Evolutionary conservation across 2,797 vertebrate species (phyloP), one percentile per base, ranked within the genome.

Genomic region (Serranus cabrilla): DNA sequence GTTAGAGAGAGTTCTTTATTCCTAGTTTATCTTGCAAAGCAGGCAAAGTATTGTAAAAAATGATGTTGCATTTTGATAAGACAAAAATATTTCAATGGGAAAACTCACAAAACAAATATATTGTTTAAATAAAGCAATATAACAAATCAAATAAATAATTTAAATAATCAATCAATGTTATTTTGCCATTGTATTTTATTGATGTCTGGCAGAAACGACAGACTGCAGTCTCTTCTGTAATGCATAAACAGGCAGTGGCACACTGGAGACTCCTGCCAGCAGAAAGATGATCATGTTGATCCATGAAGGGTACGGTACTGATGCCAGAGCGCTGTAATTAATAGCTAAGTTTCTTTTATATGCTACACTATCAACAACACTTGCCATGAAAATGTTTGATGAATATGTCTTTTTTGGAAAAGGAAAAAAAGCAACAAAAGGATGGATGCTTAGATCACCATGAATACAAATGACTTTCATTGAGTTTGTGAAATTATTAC

Each of bases 281-380:
- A 34, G 25, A 31, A 42, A 45, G 18, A 27, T 46, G 58, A 47
- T 47, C 27, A 62, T 13, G 25, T 34, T 49, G n/a, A 62, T 62
- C 52, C 52, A 55, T 34, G 27, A 55, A 34, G 27, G 27, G 52
- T 55, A 55, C n/a, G 12, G 4, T 37, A 49, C 27, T 11, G 60
- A 47, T 62, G 25, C 25, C 0, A 62, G 43, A 49, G 42, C 42
- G 46, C 25, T 47, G n/a, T 47, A 62, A 62, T 49, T 37, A 37
- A 27, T 21, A 34, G 21, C 18, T 13, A 68, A 2, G 2, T 18
- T 21, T 20, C 34, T 6, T 34, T 21, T 34, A 13, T 47, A 14
- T 63, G 31, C 46, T 50, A 8, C 10, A 17, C n/a, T 37, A 49
- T 37, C 45, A 63, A 21, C 54, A 56, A 20, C 40, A 61, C 21